Evolutionary conservation across 1,140 invertebrate genomes (phyloP).

Genomic region (Drosophila yakuba): DNA sequence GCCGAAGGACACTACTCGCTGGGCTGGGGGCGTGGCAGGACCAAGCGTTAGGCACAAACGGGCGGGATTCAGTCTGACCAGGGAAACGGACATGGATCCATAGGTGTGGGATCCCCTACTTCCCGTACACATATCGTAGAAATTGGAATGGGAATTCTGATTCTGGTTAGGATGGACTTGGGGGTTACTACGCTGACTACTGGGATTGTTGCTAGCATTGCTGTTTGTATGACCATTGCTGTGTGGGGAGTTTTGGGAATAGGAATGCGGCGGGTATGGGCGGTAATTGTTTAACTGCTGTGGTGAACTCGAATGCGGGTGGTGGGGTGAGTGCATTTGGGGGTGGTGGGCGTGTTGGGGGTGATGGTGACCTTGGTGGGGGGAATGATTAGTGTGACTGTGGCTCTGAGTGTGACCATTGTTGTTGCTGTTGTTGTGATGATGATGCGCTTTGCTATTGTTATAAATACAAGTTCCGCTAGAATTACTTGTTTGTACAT

Average conservation of each 20-base stretch:
- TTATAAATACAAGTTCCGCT: conserved; percentile 84
- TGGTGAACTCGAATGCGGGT: conserved; percentile 33
- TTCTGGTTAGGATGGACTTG: conserved; percentile 17
- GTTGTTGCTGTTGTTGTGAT: conserved; percentile 70
- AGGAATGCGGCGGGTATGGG: conserved; percentile 22
- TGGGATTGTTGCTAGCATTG: conserved; percentile 38
- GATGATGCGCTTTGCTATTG: conserved; percentile 78
- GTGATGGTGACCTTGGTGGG: conserved; percentile 27
- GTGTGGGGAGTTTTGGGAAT: conserved; percentile 26
- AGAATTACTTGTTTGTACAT: conserved; percentile 85
- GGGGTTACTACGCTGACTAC: conserved; percentile 22
- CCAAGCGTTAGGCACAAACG: conserved; percentile 71
- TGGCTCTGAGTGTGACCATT: conserved; percentile 67
- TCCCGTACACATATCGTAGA: conserved; percentile 57
- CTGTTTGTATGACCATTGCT: conserved; percentile 48
- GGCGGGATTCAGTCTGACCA: conserved; percentile 71
- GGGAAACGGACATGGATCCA: conserved; percentile 73
- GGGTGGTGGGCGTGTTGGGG: conserved; percentile 34
- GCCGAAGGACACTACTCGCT: conserved; percentile 46
- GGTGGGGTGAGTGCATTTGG: conserved; percentile 22
- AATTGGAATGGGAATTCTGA: conserved; percentile 33
- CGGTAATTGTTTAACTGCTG: conserved; percentile 51
- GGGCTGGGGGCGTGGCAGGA: conserved; percentile 28
- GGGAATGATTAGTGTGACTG: conserved; percentile 44
- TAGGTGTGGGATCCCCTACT: conserved; percentile 40